Evolutionary conservation across 2,888 invertebrate species (phyloP), one percentile per base, ranked within the genome.

Genomic region (Augochlorella aurata): DNA sequence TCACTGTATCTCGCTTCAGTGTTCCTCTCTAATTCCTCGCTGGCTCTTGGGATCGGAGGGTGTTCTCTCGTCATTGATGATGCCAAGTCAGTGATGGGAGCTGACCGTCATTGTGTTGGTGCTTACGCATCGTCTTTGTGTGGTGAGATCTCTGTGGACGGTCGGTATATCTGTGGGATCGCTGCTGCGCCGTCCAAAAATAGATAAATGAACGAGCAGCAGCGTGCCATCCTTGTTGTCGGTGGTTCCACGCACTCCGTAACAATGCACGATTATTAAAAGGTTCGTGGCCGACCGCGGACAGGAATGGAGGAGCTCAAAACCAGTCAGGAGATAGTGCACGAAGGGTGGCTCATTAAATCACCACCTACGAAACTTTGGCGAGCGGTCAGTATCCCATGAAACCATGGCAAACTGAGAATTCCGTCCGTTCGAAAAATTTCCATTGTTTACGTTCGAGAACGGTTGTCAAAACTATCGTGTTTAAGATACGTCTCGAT

Each of bases 271-370:
- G 68, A 85, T 83, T 84, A 83, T 81, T 85, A 74, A 85, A 81
- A 78, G 66, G 54, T 74, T 80, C 50, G 65, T 70, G 77, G 49
- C 29, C 66, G 69, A 66, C 74, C 65, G 24, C 50, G 29, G 47
- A 49, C 44, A 67, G 82, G 88, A 86, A 93, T 93, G 93, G 93
- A 93, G 84, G 91, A 90, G 84, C 90, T 92, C 52, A 94, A 94
- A 92, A 94, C 94, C 89, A 94, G 94, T 86, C 94, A 95, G 93
- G 97, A 97, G 94, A 95, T 97, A 86, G 96, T 97, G 88, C 96
- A 97, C 93, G 97, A 98, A 94, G 99, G 99, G 85, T 99, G 98
- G 98, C 95, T 99, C 90, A 98, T 97, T 83, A 99, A 99, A 95
- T 98, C 98, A 81, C 98, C 98, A 89, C 98, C 98, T 81, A 96